A percentile compares a stretch with the other conserved stretches of the same genome.
phyloP scores from a whole-genome alignment of 2,888 invertebrate genomes.

The Caenorhabditis becei region DNA sequence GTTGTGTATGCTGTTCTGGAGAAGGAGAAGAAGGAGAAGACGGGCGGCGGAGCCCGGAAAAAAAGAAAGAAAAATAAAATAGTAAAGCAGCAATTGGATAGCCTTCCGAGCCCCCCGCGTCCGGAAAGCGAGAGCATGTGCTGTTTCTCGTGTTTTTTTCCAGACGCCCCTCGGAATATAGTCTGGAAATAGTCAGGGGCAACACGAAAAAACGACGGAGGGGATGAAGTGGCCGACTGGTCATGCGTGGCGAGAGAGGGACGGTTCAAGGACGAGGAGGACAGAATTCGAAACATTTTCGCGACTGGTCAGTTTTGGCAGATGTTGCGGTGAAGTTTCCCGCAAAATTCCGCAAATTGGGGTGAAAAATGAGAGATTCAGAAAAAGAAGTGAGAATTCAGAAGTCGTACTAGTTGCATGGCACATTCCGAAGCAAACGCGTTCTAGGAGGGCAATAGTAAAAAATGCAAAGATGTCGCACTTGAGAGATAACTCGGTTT shows the following conservation, averaged over 20 bases:
- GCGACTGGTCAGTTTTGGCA: constrained; percentile 43
- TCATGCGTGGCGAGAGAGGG: constrained; percentile 34
- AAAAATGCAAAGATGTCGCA: constrained; percentile 60
- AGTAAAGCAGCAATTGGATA: constrained; percentile 62
- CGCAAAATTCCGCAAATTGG: constrained; percentile 20
- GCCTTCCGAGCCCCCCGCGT: constrained; percentile 38
- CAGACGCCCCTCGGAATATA: constrained; percentile 26
- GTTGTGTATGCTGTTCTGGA: constrained; percentile 56
- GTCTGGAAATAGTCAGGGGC: not conserved
- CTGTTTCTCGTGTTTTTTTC: constrained; percentile 37
- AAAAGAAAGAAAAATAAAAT: constrained; percentile 59
- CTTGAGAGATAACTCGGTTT: constrained; percentile 59
- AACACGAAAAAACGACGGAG: not conserved
- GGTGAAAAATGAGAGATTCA: not conserved
- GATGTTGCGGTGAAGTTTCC: not conserved
- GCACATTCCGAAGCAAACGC: constrained; percentile 45
- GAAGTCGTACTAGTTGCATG: constrained; percentile 44
- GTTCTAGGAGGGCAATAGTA: constrained; percentile 53
- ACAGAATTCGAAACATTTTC: constrained; percentile 37
- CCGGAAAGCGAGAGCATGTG: constrained; percentile 55
- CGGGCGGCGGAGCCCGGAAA: constrained; percentile 39
- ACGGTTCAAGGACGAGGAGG: constrained; percentile 56
- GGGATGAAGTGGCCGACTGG: constrained; percentile 24
- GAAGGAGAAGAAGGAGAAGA: constrained; percentile 26
- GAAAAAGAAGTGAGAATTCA: not conserved